Base-by-base conservation (phyloP, 2,113 vertebrate genomes). In the Petaurus breviceps region DNA sequence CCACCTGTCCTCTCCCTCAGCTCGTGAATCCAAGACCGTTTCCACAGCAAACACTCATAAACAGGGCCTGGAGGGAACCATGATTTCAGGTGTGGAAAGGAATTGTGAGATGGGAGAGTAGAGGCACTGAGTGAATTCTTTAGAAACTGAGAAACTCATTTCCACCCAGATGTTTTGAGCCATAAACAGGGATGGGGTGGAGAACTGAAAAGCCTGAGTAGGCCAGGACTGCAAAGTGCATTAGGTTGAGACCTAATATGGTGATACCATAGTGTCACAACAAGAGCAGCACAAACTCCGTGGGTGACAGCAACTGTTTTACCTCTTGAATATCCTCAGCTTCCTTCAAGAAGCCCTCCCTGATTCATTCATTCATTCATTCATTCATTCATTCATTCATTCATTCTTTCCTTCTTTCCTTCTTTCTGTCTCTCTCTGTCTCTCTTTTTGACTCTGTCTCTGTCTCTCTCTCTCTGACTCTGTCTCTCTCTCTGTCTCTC, bases 21-120 rank as follows among this genome's bases (percentile, higher is more conserved):
- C 94, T 90, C 24, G 0, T 0, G 53, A 93, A 89, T 55, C 53
- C 90, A 90, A 51, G 90, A 50, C 52, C 23, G 91, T 97, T 94
- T 97, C 98, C 97, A 97, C 97, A 96, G 96, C 98, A 98, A 98
- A 95, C 16, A 97, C 92, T 92, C 89, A 2, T 92, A 92, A 97
- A 96, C 9, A 51, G 47, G 46, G 96, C 68, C 24, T 7, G 92
- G 93, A 97, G 51, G 90, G 93, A 55, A 37, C 52, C 24, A 0
- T 91, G 91, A 92, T 93, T 92, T 96, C 96, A 95, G 96, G 96
- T 90, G 97, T 92, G 68, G 94, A 10, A 19, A 24, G 84, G 51
- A 49, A n/a, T 77, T 9, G 46, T 1, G 0, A 84, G 68, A 84
- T 84, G 68, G 68, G 84, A 91, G 90, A 94, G 47, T 19, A 68